Conservation (phyloP, 2,113 vertebrate genomes). For the Ophthalmolycus amberensis region DNA sequence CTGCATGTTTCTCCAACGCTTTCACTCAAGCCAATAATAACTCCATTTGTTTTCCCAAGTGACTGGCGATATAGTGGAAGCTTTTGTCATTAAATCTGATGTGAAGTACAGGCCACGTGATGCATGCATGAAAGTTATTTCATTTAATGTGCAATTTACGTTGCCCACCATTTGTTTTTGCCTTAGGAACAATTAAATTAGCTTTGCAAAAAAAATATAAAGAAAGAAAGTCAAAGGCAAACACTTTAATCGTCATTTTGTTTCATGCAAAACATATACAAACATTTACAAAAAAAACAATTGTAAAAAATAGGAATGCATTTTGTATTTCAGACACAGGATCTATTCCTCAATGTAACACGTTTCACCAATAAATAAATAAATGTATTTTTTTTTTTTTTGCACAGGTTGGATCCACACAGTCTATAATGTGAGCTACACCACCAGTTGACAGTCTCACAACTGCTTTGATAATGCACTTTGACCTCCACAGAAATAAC, state of each 20-base stretch:
- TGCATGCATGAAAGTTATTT: not conserved
- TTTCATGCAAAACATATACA: constrained; percentile 99
- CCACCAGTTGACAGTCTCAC: constrained; percentile 69
- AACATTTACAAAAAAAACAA: constrained; percentile 93
- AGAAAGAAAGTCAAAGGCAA: constrained; percentile 5
- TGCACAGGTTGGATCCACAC: constrained; percentile 86
- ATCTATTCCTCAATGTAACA: constrained; percentile 91
- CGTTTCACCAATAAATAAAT: constrained; percentile 99
- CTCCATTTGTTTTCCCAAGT: constrained; percentile 56
- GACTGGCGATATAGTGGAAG: constrained; percentile 22
- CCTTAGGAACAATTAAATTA: not conserved
- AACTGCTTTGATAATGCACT: constrained; percentile 66
- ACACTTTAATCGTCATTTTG: constrained; percentile 83
- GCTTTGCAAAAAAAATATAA: not conserved
- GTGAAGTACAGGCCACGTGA: constrained; percentile 9
- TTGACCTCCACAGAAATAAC: constrained; percentile 76
- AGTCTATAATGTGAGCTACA: constrained; percentile 68
- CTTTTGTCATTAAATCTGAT: constrained; percentile 46
- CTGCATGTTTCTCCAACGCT: constrained; percentile 31
- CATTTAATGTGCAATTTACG: not conserved
- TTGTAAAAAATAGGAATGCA: constrained; percentile 96
- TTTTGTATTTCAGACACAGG: constrained; percentile 94
- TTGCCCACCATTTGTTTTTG: not conserved
- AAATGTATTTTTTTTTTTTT: constrained; percentile 84
- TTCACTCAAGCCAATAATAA: constrained; percentile 54